phyloP scores from a whole-genome alignment of 2,888 invertebrate species.

The Eumerus sabulonum region DNA sequence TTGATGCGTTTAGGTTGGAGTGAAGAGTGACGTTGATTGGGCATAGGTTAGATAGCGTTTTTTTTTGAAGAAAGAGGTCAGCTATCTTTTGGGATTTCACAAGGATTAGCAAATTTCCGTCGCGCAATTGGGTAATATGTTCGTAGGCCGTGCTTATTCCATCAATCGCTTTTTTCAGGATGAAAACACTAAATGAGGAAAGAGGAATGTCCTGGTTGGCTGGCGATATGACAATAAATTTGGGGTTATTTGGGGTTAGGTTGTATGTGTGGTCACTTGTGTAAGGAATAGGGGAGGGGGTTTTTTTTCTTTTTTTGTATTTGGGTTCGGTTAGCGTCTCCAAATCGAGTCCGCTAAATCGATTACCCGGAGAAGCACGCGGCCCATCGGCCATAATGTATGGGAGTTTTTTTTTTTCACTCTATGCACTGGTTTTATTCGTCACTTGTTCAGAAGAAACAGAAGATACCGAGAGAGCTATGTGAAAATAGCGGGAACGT shows the following conservation, averaged over 20 bases:
- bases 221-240: background rate
- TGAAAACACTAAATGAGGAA: background rate
- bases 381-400: background rate
- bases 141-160: no score
- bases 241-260: background rate
- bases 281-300: background rate
- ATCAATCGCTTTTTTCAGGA: slow-evolving; percentile 4
- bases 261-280: background rate
- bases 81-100: background rate
- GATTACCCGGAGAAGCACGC: background rate
- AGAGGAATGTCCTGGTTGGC: background rate
- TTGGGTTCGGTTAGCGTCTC: background rate
- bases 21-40: background rate
- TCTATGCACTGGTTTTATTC: background rate
- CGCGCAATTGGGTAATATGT: no score
- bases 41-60: background rate
- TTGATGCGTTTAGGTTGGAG: background rate
- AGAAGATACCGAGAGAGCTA: background rate
- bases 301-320: background rate
- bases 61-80: background rate
- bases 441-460: background rate
- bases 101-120: background rate
- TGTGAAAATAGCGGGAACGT: background rate
- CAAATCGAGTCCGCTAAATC: background rate
- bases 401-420: background rate